A percentile compares a stretch with the other conserved stretches of the same genome.
Conservation (phyloP, 1,140 invertebrate genomes). For the Zaprionus camerounensis region DNA sequence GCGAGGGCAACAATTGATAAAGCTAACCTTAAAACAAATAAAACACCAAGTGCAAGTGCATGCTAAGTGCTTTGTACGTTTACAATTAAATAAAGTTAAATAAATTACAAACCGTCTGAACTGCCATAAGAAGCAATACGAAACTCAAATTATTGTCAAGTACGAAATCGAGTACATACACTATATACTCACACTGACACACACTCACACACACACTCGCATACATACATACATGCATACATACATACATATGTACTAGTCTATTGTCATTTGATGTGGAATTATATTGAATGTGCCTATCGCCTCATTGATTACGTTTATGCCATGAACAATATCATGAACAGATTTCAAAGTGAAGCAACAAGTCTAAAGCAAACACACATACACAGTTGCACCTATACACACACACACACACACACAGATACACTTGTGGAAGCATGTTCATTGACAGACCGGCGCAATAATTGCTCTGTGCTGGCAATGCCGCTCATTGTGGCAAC, state of each 20-base stretch:
- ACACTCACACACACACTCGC: constrained; percentile 15
- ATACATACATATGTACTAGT: constrained; percentile 35
- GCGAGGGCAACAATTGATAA: constrained; percentile 7
- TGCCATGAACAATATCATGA: constrained; percentile 8
- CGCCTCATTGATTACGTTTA: background rate
- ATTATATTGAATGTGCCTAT: constrained; percentile 17
- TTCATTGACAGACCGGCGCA: constrained; percentile 7
- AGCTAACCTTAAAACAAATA: constrained; percentile 4
- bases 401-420: constrained; percentile 18
- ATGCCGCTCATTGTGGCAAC: constrained; percentile 4
- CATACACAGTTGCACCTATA: constrained; percentile 25
- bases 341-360: constrained; percentile 18
- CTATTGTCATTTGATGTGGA: constrained; percentile 14
- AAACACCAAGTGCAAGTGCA: constrained; percentile 13
- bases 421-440: constrained; percentile 31
- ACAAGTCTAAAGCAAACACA: constrained; percentile 68
- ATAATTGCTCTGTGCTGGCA: constrained; percentile 11
- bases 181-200: constrained; percentile 19
- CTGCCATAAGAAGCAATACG: constrained; percentile 79
- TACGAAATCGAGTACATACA: constrained; percentile 34
- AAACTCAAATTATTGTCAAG: constrained; percentile 51
- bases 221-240: constrained; percentile 8
- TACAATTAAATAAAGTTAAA: constrained; percentile 40
- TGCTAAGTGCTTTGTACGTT: constrained; percentile 43
- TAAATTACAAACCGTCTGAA: constrained; percentile 66